Evolutionary conservation across 92 coral and sea anemone species (phyloP).

Genomic region (Phenganax subtilis): DNA sequence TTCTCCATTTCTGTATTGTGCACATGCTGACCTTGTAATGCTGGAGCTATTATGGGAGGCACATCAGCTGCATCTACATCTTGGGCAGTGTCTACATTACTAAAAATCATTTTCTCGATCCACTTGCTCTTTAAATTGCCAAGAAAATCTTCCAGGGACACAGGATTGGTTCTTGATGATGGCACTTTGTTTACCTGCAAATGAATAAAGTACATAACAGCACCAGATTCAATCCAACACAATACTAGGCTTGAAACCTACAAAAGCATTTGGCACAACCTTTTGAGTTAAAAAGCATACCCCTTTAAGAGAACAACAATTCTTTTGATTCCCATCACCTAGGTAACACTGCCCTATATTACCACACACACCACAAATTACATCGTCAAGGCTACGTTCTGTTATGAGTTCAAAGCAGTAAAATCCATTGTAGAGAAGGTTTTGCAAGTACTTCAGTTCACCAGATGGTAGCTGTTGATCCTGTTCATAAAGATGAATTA

Average conservation of each 20-base stretch:
- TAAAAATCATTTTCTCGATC: not conserved
- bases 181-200: not conserved
- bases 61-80: conserved; percentile 4
- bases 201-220: not conserved
- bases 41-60: conserved; percentile 33
- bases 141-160: not conserved
- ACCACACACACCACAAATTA: conserved; percentile 33
- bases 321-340: conserved; percentile 45
- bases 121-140: not conserved
- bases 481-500: not conserved
- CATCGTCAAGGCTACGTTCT: conserved; percentile 7
- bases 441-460: conserved; percentile 9
- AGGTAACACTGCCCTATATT: conserved; percentile 32
- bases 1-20: conserved; percentile 25
- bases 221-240: too few relatives aligned
- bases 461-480: conserved; percentile 16
- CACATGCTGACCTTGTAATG: not conserved
- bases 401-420: conserved; percentile 22
- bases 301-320: conserved; percentile 30
- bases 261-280: too few relatives aligned
- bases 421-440: conserved; percentile 19
- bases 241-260: too few relatives aligned
- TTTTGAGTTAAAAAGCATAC: not conserved
- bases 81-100: not conserved
- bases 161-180: not conserved